A percentile compares a stretch with the other conserved stretches of the same genome.
phyloP scores from a whole-genome alignment of 2,888 invertebrate genomes.

The Agriotes lineatus region DNA sequence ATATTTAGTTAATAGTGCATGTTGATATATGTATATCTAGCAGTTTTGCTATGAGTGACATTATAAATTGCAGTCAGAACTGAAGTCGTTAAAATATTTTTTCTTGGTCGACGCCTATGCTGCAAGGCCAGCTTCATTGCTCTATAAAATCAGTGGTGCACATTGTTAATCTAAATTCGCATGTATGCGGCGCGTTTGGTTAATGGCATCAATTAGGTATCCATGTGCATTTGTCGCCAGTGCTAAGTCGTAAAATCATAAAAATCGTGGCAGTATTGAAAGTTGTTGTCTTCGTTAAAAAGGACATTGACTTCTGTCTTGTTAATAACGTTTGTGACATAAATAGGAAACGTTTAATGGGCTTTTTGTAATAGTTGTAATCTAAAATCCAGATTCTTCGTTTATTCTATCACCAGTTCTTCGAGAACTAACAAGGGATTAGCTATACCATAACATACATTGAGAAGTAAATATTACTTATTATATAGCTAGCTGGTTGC shows the following conservation, averaged over 20 bases:
- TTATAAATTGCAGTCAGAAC: too few species aligned
- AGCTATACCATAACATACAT: too few species aligned
- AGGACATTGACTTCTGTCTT: slow-evolving; percentile 16
- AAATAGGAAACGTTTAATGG: background rate
- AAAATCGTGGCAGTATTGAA: slow-evolving; percentile 4
- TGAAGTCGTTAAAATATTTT: too few species aligned
- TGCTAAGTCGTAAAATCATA: slow-evolving; percentile 14
- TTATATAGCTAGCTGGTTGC: too few species aligned
- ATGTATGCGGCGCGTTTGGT: slow-evolving; percentile 4
- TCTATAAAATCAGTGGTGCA: slow-evolving; percentile 9
- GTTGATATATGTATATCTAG: too few species aligned
- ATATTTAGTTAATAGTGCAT: too few species aligned
- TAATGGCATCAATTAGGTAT: slow-evolving; percentile 17
- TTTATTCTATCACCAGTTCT: too few species aligned
- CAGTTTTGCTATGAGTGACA: too few species aligned
- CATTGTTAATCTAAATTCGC: slow-evolving; percentile 4
- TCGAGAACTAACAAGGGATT: too few species aligned
- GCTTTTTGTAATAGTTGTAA: too few species aligned
- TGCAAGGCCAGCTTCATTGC: slow-evolving; percentile 10
- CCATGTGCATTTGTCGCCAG: slow-evolving; percentile 1
- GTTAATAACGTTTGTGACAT: slow-evolving; percentile 9
- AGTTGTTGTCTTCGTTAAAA: slow-evolving; percentile 15
- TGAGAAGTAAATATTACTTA: too few species aligned
- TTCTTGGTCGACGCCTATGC: too few species aligned
- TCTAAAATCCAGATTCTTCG: background rate